These are phyloP conservation scores for Spheniscus mendiculus DNA, from an alignment of 2,113 vertebrate species.

Conservation along the genomic window DNA sequence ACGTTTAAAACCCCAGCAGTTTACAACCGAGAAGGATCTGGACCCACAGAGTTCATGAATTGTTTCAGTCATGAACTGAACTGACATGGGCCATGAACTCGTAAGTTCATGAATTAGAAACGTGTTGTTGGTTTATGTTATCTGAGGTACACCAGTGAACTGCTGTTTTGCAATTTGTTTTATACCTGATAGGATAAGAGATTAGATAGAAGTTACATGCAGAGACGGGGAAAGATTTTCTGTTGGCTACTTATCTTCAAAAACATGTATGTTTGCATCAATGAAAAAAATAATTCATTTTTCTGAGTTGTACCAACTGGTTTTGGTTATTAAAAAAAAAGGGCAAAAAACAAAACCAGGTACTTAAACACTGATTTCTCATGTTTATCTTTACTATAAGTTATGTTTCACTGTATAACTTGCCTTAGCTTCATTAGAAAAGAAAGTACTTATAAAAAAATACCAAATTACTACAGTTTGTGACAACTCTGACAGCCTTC, in stretches of 20 bases:
- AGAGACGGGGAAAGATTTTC: background rate
- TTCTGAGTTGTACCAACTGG: background rate
- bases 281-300: background rate
- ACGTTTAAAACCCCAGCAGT: background rate
- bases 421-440: background rate
- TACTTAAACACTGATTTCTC: background rate
- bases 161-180: background rate
- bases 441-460: background rate
- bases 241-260: background rate
- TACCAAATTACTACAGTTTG: background rate
- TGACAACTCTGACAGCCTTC: conserved; percentile 34
- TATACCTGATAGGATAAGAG: background rate
- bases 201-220: background rate
- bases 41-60: background rate
- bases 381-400: background rate
- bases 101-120: background rate
- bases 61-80: background rate
- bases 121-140: background rate
- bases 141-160: background rate
- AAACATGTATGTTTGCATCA: background rate
- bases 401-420: background rate
- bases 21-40: background rate
- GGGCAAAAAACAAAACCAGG: rapidly evolving
- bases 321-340: background rate
- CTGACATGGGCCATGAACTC: background rate